Percentiles rank a stretch among this genome's conserved stretches.
Evolutionary conservation across 1,140 invertebrate genomes (phyloP).

Genomic region (Scaptomyza pallida): DNA sequence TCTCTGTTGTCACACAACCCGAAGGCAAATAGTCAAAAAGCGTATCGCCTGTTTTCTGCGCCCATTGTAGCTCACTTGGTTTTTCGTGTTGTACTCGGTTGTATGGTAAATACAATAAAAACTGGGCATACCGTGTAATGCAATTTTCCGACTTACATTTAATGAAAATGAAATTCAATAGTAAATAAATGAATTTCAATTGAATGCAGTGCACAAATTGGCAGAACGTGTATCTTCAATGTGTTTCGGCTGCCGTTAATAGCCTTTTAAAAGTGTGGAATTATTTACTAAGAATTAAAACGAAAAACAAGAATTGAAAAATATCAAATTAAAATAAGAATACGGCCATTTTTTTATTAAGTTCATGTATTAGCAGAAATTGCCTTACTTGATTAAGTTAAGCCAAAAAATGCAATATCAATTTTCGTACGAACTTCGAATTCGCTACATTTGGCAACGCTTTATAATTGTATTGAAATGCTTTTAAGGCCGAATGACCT

Average conservation of each 20-base stretch:
- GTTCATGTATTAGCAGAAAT: no score
- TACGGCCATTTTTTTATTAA: no score
- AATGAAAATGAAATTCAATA: conserved; percentile 60
- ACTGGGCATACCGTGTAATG: conserved; percentile 38
- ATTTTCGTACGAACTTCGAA: no score
- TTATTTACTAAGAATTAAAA: no score
- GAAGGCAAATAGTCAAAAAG: conserved; percentile 54
- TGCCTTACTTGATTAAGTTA: not conserved
- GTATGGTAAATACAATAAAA: conserved; percentile 49
- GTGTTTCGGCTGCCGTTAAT: no score
- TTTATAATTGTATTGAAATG: conserved; percentile 61
- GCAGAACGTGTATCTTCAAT: conserved; percentile 10
- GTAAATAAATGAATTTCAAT: conserved; percentile 52
- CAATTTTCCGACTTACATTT: conserved; percentile 40
- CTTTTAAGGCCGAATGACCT: conserved; percentile 48
- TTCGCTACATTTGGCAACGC: not conserved
- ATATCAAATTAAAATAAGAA: not conserved
- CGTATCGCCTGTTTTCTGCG: conserved; percentile 32
- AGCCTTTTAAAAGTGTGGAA: no score
- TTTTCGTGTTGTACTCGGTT: conserved; percentile 4
- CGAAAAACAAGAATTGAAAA: no score
- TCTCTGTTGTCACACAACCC: not conserved
- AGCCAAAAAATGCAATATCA: no score
- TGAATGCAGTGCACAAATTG: conserved; percentile 20
- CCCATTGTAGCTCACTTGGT: conserved; percentile 3